Evolutionary conservation across 2,113 vertebrate genomes (phyloP).

Genomic region (Anolis sagrei): DNA sequence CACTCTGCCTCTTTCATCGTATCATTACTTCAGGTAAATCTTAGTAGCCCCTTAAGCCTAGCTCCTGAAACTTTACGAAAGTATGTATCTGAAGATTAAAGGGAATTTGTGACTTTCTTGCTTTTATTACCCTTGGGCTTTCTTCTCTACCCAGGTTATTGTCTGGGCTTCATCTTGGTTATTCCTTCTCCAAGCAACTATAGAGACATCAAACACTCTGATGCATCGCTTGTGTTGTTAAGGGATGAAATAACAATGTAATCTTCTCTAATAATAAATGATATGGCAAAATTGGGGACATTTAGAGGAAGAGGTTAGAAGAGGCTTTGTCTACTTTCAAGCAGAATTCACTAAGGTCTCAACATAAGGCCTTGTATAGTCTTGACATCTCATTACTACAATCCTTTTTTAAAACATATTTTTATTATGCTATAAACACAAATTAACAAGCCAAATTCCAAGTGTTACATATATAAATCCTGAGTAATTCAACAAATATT

Average conservation of each 20-base stretch:
- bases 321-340: neutral
- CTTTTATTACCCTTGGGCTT: neutral
- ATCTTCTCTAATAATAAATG: slow-evolving; percentile 21
- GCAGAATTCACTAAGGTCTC: neutral
- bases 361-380: neutral
- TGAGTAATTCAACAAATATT: too few species aligned
- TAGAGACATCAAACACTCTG: slow-evolving; percentile 18
- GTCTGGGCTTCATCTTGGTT: slow-evolving; percentile 14
- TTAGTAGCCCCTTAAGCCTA: neutral
- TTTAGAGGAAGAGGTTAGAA: neutral
- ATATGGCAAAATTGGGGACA: slow-evolving; percentile 3
- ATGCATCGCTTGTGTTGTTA: slow-evolving; percentile 12
- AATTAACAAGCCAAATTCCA: too few species aligned
- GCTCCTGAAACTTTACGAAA: slow-evolving; percentile 5
- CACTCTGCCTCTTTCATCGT: slow-evolving; percentile 12
- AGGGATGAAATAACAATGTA: neutral
- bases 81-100: slow-evolving; percentile 33
- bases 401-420: too few species aligned
- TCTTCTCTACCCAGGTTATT: neutral
- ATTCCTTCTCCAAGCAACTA: slow-evolving; percentile 5
- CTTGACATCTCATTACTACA: too few species aligned
- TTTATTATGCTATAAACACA: too few species aligned
- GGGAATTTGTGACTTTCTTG: neutral
- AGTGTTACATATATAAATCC: too few species aligned
- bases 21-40: slow-evolving; percentile 31